Evolutionary conservation across 2,113 vertebrate genomes (phyloP), one percentile per base, ranked within the genome.

Genomic region (Anguilla rostrata): DNA sequence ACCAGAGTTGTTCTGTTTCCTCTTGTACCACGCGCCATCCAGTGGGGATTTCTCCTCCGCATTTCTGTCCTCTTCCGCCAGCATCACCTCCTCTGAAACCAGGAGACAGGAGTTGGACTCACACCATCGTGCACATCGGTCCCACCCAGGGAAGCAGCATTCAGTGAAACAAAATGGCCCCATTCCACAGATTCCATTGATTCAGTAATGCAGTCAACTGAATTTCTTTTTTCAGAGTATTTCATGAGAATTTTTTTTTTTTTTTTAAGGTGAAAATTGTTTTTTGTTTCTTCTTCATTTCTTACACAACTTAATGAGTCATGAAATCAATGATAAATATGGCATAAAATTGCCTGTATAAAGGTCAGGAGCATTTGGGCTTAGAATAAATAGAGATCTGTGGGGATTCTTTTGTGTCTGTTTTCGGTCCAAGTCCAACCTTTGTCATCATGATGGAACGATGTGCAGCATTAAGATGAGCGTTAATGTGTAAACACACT

Each of bases 31-130:
- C 86, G 94, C 96, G 93, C 97, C 97, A 88, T 99, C 98, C 94
- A 98, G 89, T 39, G 97, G 96, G 53, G 97, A 98, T 85, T 98
- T 99, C 90, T 97, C 97, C 87, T 97, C 98, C 0, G 98, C 98
- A 0, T 98, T 96, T 93, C 97, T 97, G 93, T 99, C 98, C 88
- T 99, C 98, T 87, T 99, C 98, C 0, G 98, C 98, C 93, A 99
- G 93, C 98, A 99, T 99, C 80, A 99, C 98, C 91, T 99, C 98
- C 96, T 99, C 98, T 99, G 96, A 12, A 92, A 90, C 87, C 56
- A 84, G 92, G 92, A 91, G 66, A 75, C 84, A 81, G 20, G 49
- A 49, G 34, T 82, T 14, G 41, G 71, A 60, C 82, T 86, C 86
- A 84, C 14, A 39, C 29, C 7, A n/a, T 40, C 39, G 4, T 29